Percentiles rank a stretch among this genome's conserved stretches.
Conservation (phyloP, 2,797 vertebrate genomes). For the Tapera naevia region DNA sequence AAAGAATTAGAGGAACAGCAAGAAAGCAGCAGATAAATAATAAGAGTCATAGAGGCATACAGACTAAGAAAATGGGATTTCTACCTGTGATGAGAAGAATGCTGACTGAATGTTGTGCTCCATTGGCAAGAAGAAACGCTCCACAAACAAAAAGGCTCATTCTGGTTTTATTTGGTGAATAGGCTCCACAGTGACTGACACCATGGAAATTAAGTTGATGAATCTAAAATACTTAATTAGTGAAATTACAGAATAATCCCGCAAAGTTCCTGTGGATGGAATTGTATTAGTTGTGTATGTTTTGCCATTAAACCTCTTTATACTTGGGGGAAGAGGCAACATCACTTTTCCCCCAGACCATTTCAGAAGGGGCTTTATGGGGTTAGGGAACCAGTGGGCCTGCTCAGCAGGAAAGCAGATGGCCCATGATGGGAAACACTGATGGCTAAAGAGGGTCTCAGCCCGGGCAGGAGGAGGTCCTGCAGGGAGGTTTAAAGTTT, state of each 20-base stretch:
- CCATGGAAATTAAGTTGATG: not conserved
- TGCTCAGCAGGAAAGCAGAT: fast-evolving
- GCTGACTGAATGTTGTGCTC: not conserved
- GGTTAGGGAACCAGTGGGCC: not conserved
- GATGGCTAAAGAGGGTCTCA: not conserved
- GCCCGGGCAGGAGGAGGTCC: not conserved
- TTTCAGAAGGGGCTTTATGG: not conserved
- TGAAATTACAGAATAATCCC: not conserved
- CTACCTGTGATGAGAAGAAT: not conserved
- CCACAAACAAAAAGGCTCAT: not conserved
- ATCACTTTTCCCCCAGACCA: not conserved
- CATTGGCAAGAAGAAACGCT: not conserved
- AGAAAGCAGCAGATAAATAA: not conserved
- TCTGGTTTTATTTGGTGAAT: not conserved
- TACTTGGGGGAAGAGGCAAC: not conserved
- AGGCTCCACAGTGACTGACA: not conserved
- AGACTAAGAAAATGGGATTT: not conserved
- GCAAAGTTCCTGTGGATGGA: not conserved
- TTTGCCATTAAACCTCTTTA: not conserved
- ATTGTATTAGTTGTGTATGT: not conserved
- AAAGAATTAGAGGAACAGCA: not conserved
- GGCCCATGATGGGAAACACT: not conserved
- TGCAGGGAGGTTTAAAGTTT: not conserved
- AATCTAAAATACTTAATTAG: not conserved
- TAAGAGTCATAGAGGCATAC: not conserved